These are phyloP conservation scores for Eupeodes luniger DNA, from an alignment of 2,888 invertebrate genomes.

Conservation along the genomic window DNA sequence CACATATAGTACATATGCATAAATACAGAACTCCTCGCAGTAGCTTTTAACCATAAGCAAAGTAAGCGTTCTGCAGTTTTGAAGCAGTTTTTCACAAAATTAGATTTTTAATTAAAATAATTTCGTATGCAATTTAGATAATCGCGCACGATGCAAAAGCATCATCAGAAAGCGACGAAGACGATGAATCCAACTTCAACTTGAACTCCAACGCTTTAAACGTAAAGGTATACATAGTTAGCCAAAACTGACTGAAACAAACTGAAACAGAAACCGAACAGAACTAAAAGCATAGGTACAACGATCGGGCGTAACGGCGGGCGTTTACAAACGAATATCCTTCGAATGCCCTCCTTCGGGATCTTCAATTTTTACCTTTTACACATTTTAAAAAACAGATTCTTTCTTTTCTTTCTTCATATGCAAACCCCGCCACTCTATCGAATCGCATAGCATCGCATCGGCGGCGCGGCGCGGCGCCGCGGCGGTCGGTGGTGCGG, in stretches of 20 bases:
- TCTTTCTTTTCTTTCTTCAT: conserved; percentile 62
- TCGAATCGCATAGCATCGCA: no score
- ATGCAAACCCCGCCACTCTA: conserved; percentile 57
- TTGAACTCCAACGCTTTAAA: conserved; percentile 49
- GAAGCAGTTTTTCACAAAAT: conserved; percentile 79
- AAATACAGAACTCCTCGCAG: background rate
- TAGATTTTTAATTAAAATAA: conserved; percentile 85
- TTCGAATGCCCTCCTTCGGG: conserved; percentile 72
- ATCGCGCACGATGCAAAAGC: conserved; percentile 80
- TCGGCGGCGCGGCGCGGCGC: background rate
- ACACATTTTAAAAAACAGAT: conserved; percentile 44
- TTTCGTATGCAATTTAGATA: conserved; percentile 85
- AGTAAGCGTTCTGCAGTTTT: conserved; percentile 44
- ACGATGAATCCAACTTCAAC: conserved; percentile 48
- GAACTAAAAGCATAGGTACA: conserved; percentile 44
- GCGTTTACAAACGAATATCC: conserved; percentile 76
- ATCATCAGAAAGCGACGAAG: conserved; percentile 22
- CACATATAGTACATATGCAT: background rate
- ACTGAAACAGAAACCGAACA: conserved; percentile 2
- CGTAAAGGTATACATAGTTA: background rate
- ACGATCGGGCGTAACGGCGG: conserved; percentile 76
- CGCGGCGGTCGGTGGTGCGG: background rate
- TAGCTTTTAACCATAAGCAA: conserved; percentile 29
- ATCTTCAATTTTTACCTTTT: conserved; percentile 15
- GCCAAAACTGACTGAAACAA: conserved; percentile 3